Evolutionary conservation across 2,113 vertebrate species (phyloP).

Genomic region (Sturnus vulgaris): DNA sequence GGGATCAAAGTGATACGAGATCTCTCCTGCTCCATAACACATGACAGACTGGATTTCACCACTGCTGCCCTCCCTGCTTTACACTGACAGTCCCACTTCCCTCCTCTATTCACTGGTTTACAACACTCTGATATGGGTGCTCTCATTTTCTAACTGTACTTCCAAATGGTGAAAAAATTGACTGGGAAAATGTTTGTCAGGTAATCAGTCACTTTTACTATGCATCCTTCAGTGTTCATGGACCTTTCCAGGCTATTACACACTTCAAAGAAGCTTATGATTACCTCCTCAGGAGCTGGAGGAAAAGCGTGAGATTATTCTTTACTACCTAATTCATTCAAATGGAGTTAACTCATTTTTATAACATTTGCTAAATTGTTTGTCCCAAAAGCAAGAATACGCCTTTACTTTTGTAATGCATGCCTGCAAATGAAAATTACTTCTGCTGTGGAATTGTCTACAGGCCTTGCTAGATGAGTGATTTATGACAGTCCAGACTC

Average conservation of each 20-base stretch:
- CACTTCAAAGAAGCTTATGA: neutral
- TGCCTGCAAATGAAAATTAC: neutral
- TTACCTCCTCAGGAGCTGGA: neutral
- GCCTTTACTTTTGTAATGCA: neutral
- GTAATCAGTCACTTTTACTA: neutral
- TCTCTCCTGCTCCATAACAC: neutral
- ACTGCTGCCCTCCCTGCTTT: neutral
- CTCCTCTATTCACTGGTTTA: neutral
- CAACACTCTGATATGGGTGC: neutral
- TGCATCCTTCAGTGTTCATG: neutral
- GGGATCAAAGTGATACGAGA: neutral
- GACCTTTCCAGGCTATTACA: neutral
- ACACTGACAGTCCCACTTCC: neutral
- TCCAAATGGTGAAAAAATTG: neutral
- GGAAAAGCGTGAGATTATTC: neutral
- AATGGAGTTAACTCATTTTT: neutral
- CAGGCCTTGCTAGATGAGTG: neutral
- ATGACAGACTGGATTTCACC: neutral
- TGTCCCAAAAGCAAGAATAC: neutral
- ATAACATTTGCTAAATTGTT: neutral
- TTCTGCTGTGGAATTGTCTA: neutral
- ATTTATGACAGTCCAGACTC: neutral
- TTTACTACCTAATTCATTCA: neutral
- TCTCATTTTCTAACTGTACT: neutral
- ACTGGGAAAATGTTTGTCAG: neutral